Evolutionary conservation across 1,140 invertebrate genomes (phyloP).

Genomic region (Bacillus rossius): DNA sequence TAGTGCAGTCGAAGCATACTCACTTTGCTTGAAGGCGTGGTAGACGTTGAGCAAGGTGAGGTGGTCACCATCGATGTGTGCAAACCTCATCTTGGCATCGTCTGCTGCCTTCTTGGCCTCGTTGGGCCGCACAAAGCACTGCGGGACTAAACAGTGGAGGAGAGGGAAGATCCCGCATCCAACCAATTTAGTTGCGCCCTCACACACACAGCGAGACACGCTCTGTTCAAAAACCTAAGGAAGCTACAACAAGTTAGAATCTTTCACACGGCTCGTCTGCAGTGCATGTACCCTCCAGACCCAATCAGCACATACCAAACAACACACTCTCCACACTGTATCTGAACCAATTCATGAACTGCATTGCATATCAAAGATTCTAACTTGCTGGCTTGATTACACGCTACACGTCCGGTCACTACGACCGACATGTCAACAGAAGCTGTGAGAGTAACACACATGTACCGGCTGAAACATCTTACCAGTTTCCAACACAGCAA

Average conservation of each 20-base stretch:
- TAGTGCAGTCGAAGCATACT: too few species aligned
- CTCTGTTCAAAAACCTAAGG: constrained; percentile 38
- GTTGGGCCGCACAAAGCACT: constrained; percentile 98
- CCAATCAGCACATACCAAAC: too few species aligned
- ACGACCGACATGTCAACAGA: background rate
- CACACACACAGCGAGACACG: constrained; percentile 10
- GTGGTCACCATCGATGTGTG: constrained; percentile 99
- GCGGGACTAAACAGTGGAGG: constrained; percentile 77
- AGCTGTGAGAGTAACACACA: too few species aligned
- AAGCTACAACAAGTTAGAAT: constrained; percentile 42
- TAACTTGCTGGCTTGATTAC: background rate
- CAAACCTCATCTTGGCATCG: constrained; percentile 98
- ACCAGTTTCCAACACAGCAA: too few species aligned
- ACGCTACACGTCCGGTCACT: background rate
- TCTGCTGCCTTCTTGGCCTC: constrained; percentile 99
- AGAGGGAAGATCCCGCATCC: constrained; percentile 46
- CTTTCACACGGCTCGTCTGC: constrained; percentile 9
- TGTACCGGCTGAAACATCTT: too few species aligned
- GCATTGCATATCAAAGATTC: background rate
- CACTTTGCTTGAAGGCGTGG: constrained; percentile 99
- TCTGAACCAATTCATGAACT: background rate
- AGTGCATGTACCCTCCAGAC: too few species aligned
- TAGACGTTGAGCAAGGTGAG: constrained; percentile 92
- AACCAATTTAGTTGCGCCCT: constrained; percentile 48
- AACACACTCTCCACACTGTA: too few species aligned